phyloP scores from a whole-genome alignment of 2,888 invertebrate species.

The Tenthredo scrophulariae region DNA sequence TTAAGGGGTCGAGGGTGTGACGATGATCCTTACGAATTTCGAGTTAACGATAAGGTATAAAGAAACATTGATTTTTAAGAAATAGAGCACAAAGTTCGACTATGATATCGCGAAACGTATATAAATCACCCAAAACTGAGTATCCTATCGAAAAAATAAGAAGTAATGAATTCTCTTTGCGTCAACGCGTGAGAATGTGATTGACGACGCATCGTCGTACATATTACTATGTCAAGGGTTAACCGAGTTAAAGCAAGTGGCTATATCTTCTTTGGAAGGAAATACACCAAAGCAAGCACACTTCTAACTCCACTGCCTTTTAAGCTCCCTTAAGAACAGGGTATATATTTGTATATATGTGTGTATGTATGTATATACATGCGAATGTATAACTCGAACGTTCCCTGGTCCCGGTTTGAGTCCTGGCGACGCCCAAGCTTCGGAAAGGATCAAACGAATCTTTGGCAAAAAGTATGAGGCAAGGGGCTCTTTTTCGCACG shows the following conservation, averaged over 20 bases:
- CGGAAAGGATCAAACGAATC: conserved; percentile 48
- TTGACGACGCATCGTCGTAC: conserved; percentile 2
- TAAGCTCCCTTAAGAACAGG: background rate
- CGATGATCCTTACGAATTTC: background rate
- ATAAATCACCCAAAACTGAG: background rate
- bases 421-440: conserved; percentile 29
- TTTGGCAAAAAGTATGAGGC: conserved; percentile 29
- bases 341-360: conserved; percentile 1
- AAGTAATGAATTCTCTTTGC: background rate
- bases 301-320: background rate
- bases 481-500: conserved; percentile 45
- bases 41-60: background rate
- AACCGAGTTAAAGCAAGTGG: conserved; percentile 19
- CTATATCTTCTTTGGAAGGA: background rate
- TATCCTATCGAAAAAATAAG: background rate
- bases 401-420: conserved; percentile 22
- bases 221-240: conserved; percentile 27
- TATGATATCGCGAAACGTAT: background rate
- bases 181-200: background rate
- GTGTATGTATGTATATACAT: background rate
- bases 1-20: background rate
- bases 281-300: conserved; percentile 17
- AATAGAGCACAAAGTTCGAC: background rate
- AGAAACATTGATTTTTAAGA: background rate
- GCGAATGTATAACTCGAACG: conserved; percentile 34